Evolutionary conservation across 2,888 invertebrate species (phyloP).

Genomic region (Pheosia tremula): DNA sequence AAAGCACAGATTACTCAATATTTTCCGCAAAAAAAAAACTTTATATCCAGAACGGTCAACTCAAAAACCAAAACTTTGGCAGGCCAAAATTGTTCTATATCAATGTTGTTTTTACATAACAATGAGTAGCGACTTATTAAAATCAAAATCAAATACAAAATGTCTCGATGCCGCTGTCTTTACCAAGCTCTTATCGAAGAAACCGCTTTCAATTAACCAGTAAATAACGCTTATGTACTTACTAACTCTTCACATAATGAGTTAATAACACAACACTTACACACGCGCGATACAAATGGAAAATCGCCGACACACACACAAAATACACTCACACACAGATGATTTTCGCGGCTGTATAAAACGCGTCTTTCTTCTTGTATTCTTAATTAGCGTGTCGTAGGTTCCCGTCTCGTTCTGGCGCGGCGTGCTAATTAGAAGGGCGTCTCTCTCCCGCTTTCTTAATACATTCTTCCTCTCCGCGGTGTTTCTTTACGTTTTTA

Average conservation of each 20-base stretch:
- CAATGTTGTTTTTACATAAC: conserved; percentile 32
- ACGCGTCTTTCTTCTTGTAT: conserved; percentile 87
- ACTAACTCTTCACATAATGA: conserved; percentile 83
- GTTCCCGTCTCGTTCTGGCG: conserved; percentile 69
- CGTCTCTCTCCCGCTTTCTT: conserved; percentile 84
- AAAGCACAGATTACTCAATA: too few relatives aligned
- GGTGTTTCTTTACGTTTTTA: conserved; percentile 84
- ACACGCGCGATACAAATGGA: conserved; percentile 66
- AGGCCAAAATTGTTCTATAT: conserved; percentile 16
- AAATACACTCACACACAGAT: conserved; percentile 56
- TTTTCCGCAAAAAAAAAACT: not conserved
- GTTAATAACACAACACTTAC: conserved; percentile 81
- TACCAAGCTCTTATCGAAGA: conserved; percentile 69
- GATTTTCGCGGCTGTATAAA: conserved; percentile 75
- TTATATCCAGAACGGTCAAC: conserved; percentile 7
- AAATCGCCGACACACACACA: conserved; percentile 61
- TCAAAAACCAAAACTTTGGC: conserved; percentile 23
- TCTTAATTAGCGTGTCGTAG: conserved; percentile 87
- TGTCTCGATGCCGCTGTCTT: conserved; percentile 64
- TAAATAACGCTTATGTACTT: conserved; percentile 79
- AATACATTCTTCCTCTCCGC: conserved; percentile 85
- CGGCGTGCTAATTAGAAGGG: conserved; percentile 76
- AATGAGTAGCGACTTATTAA: conserved; percentile 45
- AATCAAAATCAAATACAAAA: conserved; percentile 52
- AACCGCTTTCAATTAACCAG: conserved; percentile 82